Evolutionary conservation across 2,888 invertebrate species (phyloP).

Genomic region (Drosophila mayaguana): DNA sequence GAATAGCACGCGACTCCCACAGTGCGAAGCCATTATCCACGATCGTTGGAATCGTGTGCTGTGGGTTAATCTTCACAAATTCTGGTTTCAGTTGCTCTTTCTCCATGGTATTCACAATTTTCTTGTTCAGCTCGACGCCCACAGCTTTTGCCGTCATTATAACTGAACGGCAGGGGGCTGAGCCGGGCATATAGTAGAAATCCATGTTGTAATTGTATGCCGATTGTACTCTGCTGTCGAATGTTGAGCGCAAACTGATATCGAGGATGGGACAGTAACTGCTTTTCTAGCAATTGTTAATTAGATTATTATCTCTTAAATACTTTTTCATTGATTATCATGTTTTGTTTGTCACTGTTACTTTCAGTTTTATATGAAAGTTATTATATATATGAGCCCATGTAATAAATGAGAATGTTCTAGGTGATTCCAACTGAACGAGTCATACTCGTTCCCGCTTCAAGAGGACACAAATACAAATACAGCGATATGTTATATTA

Average conservation of each 20-base stretch:
- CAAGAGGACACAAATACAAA: too few relatives aligned
- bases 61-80: conserved; percentile 91
- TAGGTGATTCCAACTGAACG: background rate
- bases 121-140: conserved; percentile 88
- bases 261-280: background rate
- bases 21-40: conserved; percentile 92
- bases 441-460: too few relatives aligned
- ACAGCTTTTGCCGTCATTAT: conserved; percentile 88
- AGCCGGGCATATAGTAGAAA: conserved; percentile 71
- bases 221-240: conserved; percentile 4
- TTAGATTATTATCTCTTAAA: conserved; percentile 2
- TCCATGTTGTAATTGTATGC: conserved; percentile 41
- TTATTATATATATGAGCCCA: background rate
- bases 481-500: background rate
- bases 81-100: conserved; percentile 89
- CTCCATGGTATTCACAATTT: conserved; percentile 86
- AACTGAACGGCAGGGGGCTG: conserved; percentile 88
- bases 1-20: conserved; percentile 94
- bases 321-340: background rate
- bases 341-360: background rate
- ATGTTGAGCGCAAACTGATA: conserved; percentile 4
- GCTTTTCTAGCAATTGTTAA: conserved; percentile 27
- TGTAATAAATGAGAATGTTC: background rate
- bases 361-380: background rate
- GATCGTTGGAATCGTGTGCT: conserved; percentile 93